These are phyloP conservation scores for Drosophila pseudoobscura DNA, from an alignment of 1,140 invertebrate species.

Conservation along the genomic window DNA sequence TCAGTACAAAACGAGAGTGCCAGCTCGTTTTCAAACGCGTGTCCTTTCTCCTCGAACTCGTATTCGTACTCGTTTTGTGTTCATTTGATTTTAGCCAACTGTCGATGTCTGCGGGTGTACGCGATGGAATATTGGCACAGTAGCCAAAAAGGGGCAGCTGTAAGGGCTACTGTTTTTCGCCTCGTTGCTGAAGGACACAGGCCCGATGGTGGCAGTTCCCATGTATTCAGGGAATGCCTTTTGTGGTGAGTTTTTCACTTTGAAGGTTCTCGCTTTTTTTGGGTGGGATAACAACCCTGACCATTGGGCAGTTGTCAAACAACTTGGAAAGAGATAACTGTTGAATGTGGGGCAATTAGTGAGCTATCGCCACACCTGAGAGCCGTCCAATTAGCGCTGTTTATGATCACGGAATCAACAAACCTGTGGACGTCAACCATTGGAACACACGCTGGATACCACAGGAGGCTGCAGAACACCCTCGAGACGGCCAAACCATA, in stretches of 20 bases:
- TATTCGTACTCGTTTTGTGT: constrained; percentile 11
- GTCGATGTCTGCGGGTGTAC: constrained; percentile 11
- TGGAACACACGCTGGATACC: constrained; percentile 7
- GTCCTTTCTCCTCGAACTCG: background rate
- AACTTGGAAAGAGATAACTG: constrained; percentile 12
- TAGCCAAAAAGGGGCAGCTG: constrained; percentile 39
- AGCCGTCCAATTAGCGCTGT: constrained; percentile 52
- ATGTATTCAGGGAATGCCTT: constrained; percentile 35
- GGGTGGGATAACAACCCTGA: background rate
- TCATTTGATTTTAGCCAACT: constrained; percentile 4
- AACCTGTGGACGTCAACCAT: constrained; percentile 48
- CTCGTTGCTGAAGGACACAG: constrained; percentile 5
- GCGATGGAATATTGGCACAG: constrained; percentile 38
- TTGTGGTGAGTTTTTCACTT: constrained; percentile 35
- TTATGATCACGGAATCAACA: constrained; percentile 54
- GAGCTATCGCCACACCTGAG: constrained; percentile 24
- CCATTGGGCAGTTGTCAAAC: constrained; percentile 20
- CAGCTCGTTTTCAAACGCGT: constrained; percentile 24
- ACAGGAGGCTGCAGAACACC: constrained; percentile 3
- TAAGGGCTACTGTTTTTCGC: constrained; percentile 31
- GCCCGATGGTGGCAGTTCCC: constrained; percentile 9
- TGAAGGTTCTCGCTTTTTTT: background rate
- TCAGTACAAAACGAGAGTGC: constrained; percentile 46
- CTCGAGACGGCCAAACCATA: constrained; percentile 49
- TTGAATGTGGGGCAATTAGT: constrained; percentile 36